Base-by-base conservation (phyloP, 2,888 invertebrate species). In the Nysson spinosus region DNA sequence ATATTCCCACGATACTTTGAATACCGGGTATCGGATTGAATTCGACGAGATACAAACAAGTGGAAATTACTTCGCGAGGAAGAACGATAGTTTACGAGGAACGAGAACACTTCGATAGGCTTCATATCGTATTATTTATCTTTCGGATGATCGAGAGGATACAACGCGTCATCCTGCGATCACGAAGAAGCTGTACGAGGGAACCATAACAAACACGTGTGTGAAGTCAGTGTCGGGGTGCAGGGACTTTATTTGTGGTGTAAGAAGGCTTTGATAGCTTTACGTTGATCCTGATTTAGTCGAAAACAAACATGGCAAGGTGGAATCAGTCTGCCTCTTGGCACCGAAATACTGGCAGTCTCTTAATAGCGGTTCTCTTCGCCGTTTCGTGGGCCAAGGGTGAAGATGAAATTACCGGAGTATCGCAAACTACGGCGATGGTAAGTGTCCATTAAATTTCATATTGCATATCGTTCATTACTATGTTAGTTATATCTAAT, bases 381-480 rank as follows among this genome's bases (percentile, higher is more conserved):
- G 52, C 64, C 22, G 52, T 77, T 47, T 43, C 72, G 39, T 66
- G 63, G 57, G 68, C 49, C 19, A 55, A 57, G 19, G 55, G 71
- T 19, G 63, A 71, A 35, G 75, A 79, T 11, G 65, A 60, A 12
- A 42, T 61, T 20, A 51, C 73, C 11, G 44, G 43, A 14, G 58
- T 82, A 28, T 74, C 80, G 39, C 79, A 83, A 54, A 83, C 77
- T 35, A 75, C 77, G 56, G 85, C 84, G 3, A 79, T 84, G 85
- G 85, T 85, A 76, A 82, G 84, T 72, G 30, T 34, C 4, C n/a
- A n/a, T 12, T 14, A 5, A 22, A 11, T 49, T 56, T 69, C 5
- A 14, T 14, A 34, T n/a, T 14, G 34, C 34, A 16, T 12, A 14
- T 4, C 14, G 7, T 16, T 4, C n/a, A 24, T 4, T 19, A 4